Base-by-base conservation (phyloP, 2,888 invertebrate genomes). In the Lissonota sp. region DNA sequence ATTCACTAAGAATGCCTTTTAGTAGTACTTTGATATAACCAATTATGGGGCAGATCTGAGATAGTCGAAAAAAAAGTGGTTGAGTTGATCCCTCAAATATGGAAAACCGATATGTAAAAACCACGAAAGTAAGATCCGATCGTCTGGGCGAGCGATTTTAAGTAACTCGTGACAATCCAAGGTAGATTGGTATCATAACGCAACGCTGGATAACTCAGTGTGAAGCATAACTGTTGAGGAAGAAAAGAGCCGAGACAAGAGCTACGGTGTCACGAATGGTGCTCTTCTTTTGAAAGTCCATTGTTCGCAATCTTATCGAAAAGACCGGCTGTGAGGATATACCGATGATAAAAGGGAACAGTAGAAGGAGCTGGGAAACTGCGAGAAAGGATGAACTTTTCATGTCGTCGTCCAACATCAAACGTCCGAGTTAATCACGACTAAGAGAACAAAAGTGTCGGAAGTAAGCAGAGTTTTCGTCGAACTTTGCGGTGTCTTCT, bases 351-450 rank as follows among this genome's bases (percentile, higher is more conserved):
- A 64, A n/a, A n/a, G n/a, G 42, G 14, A 14, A 55, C n/a, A 12
- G 10, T 51, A 12, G 46, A 10, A 64, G 26, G 40, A 37, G 57
- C 14, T 40, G 58, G 39, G 16, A 58, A 77, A 14, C 37, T 26
- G 26, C 51, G 10, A 42, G 64, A 49, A 62, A 71, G 49, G 26
- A 77, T 53, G 53, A 72, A 72, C 60, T 78, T 78, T 72, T 60
- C 40, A 16, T 42, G 55, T 44, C 42, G 49, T 64, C 51, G 39
- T 39, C 44, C 7, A 40, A 39, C 26, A 3, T 26, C 42, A 51
- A n/a, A 49, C 58, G 58, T 39, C 58, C 58, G 40, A 53, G 55
- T 67, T 72, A 71, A 80, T 71, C 67, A 40, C 67, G 10, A 40
- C 63, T 57, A 46, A 10, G 64, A 16, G 46, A 60, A 78, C 42